These are phyloP conservation scores for Oxygymnocypris stewartii DNA, from an alignment of 2,113 vertebrate species.

Conservation along the genomic window DNA sequence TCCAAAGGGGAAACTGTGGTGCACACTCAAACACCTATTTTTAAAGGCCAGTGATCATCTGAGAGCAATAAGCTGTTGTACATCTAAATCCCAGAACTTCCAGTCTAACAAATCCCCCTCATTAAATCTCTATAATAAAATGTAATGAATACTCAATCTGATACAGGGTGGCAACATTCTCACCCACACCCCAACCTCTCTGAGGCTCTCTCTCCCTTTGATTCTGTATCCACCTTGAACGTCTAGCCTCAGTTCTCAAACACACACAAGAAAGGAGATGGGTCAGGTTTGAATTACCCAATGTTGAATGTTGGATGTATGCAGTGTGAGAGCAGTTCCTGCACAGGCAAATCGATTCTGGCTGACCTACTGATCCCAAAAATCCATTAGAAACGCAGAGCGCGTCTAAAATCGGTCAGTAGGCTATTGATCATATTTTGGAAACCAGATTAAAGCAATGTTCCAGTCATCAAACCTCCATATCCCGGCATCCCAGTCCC, in stretches of 20 bases:
- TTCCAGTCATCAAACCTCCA: constrained; percentile 16
- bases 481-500: not conserved
- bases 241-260: not conserved
- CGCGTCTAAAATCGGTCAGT: constrained; percentile 8
- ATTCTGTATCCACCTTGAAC: not conserved
- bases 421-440: constrained; percentile 20
- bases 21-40: constrained; percentile 15
- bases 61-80: not conserved
- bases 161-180: not conserved
- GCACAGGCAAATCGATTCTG: constrained; percentile 7
- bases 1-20: too few species aligned
- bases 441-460: not conserved
- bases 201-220: not conserved
- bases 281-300: not conserved
- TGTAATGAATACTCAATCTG: not conserved
- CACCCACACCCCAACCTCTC: not conserved
- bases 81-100: not conserved
- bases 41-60: not conserved
- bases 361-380: constrained; percentile 15
- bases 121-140: constrained; percentile 12
- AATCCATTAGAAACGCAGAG: constrained; percentile 14
- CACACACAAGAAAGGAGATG: not conserved
- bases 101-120: not conserved
- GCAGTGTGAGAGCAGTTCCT: not conserved
- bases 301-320: not conserved